phyloP scores from a whole-genome alignment of 2,113 vertebrate species.

The Eudyptes chrysolophus region DNA sequence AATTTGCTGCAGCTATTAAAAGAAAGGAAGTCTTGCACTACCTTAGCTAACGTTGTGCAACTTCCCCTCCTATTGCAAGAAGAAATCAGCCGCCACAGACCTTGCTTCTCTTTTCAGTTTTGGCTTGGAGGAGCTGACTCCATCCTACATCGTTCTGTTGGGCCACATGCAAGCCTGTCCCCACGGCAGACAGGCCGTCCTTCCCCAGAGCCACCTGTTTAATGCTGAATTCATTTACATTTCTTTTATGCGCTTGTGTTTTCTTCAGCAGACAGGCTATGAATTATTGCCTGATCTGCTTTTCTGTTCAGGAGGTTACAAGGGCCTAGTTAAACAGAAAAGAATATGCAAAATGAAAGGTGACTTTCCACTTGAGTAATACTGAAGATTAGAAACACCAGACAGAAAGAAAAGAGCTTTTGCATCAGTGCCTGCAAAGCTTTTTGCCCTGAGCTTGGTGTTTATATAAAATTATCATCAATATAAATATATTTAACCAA shows the following conservation, averaged over 20 bases:
- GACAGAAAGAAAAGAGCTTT: background rate
- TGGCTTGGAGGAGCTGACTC: background rate
- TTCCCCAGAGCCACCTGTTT: background rate
- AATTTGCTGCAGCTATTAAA: background rate
- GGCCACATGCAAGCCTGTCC: background rate
- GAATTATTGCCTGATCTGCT: background rate
- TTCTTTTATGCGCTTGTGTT: background rate
- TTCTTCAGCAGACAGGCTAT: background rate
- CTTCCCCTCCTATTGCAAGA: background rate
- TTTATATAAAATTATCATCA: background rate
- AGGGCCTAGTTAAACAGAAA: background rate
- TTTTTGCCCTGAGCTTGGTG: background rate
- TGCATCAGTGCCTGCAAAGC: background rate
- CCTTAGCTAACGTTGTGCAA: background rate
- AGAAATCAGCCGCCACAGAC: background rate
- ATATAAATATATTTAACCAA: background rate
- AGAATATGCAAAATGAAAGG: background rate
- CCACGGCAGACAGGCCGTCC: background rate
- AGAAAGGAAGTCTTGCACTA: background rate
- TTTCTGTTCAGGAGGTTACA: background rate
- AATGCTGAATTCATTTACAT: background rate
- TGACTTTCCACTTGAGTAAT: background rate
- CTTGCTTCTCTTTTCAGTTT: background rate
- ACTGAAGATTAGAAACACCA: background rate
- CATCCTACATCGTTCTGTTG: background rate